A percentile compares a stretch with the other conserved stretches of the same genome.
Evolutionary conservation across 37 sponge, comb jelly and placozoan genomes (phyloP).

Genomic region (Cliona cf. orientalis): DNA sequence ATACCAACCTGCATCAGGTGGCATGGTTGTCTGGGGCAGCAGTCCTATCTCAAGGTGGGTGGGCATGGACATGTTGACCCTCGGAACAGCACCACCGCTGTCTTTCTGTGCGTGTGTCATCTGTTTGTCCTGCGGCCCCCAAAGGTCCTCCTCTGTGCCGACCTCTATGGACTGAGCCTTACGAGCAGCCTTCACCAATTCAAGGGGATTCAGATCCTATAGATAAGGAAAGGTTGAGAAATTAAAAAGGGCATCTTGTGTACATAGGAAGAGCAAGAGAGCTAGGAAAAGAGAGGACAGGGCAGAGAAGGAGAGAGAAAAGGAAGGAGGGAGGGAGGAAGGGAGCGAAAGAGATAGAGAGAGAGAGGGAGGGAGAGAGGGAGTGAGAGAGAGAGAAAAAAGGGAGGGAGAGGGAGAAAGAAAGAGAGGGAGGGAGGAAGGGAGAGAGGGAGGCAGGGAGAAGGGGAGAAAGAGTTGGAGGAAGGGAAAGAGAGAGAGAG

Average conservation of each 20-base stretch:
- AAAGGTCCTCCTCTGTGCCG: constrained; percentile 31
- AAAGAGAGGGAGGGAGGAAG: constrained; percentile 29
- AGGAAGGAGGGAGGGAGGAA: constrained; percentile 23
- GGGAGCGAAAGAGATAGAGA: constrained; percentile 30
- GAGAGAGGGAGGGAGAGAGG: too few species aligned
- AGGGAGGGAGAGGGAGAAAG: constrained; percentile 24
- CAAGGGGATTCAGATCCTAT: constrained; percentile 40
- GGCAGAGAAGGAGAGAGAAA: constrained; percentile 23
- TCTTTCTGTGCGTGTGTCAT: too few species aligned
- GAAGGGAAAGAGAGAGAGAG: too few species aligned
- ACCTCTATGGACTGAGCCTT: constrained; percentile 37
- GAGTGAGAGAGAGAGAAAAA: too few species aligned
- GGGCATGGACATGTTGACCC: constrained; percentile 49
- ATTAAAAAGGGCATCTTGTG: neutral
- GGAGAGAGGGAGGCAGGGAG: constrained; percentile 37
- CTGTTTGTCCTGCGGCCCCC: too few species aligned
- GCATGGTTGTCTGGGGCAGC: too few species aligned
- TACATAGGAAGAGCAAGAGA: neutral
- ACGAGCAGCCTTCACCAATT: constrained; percentile 41
- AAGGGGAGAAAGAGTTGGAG: constrained; percentile 2
- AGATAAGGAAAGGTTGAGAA: neutral
- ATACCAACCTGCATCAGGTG: too few species aligned
- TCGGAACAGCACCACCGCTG: too few species aligned
- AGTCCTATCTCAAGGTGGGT: constrained; percentile 60
- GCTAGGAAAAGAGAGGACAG: neutral